Percentiles rank a stretch among this genome's conserved stretches.
Conservation (phyloP, 2,113 vertebrate genomes). For the Nothocercus nigrocapillus region DNA sequence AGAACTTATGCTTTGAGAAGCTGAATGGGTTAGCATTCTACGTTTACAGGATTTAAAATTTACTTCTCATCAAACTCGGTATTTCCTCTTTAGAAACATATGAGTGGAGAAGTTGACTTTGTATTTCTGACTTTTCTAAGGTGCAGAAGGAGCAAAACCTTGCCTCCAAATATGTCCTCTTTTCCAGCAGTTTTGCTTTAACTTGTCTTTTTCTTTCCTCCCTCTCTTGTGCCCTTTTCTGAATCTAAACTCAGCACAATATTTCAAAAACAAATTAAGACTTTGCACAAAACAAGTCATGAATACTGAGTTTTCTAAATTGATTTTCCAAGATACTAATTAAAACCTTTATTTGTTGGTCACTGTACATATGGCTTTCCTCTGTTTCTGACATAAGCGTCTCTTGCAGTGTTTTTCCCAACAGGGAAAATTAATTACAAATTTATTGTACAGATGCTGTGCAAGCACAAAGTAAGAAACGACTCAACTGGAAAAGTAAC, state of each 20-base stretch:
- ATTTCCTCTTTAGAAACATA: neutral
- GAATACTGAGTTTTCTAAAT: fast-evolving
- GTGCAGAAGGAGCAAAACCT: neutral
- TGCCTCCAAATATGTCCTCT: neutral
- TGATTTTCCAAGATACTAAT: neutral
- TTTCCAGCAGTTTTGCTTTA: neutral
- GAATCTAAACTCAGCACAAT: neutral
- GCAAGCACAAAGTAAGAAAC: neutral
- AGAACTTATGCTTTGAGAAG: neutral
- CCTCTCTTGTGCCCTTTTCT: neutral
- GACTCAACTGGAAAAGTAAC: neutral
- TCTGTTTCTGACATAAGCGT: neutral
- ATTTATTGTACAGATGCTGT: neutral
- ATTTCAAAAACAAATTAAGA: neutral
- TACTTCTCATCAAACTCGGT: neutral
- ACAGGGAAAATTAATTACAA: neutral
- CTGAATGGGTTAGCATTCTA: neutral
- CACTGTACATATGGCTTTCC: neutral
- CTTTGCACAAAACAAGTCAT: neutral
- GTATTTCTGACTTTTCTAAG: neutral
- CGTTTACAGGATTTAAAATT: neutral
- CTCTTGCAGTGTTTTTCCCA: neutral
- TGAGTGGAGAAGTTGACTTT: neutral
- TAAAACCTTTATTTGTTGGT: neutral
- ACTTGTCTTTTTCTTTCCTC: neutral